Conservation (phyloP, 2,888 invertebrate species). For the Drosophila longiperda region DNA sequence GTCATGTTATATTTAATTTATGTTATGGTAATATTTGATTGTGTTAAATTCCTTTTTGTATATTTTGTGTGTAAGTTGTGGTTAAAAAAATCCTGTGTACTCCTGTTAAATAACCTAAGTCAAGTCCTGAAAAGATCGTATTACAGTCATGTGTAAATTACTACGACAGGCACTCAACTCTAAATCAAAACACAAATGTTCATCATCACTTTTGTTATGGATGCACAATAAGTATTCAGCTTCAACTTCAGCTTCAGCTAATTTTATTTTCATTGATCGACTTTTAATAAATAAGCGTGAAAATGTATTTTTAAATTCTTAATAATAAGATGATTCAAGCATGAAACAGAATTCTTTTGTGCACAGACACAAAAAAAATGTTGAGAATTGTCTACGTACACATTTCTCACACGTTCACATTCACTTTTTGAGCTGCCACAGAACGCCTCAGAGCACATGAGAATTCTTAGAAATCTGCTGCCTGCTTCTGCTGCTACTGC, state of each 20-base stretch:
- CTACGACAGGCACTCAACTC: neutral
- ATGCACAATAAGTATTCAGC: slow-evolving; percentile 11
- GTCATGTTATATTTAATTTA: neutral
- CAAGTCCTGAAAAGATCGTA: neutral
- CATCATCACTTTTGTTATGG: slow-evolving; percentile 8
- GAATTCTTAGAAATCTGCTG: slow-evolving; percentile 71
- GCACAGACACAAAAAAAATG: slow-evolving; percentile 22
- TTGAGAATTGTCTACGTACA: slow-evolving; percentile 36
- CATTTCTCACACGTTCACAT: slow-evolving; percentile 64
- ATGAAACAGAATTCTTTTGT: slow-evolving; percentile 59
- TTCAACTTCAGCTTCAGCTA: slow-evolving; percentile 14
- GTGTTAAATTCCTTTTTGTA: neutral
- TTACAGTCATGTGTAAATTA: neutral
- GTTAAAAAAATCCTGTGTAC: neutral
- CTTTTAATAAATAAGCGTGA: slow-evolving; percentile 66
- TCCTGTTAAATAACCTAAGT: neutral
- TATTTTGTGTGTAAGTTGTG: neutral
- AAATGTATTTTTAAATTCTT: slow-evolving; percentile 60
- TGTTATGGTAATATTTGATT: neutral
- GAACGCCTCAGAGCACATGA: slow-evolving; percentile 68
- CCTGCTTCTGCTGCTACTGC: slow-evolving; percentile 6
- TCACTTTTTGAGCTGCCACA: slow-evolving; percentile 53
- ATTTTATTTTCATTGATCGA: slow-evolving; percentile 31
- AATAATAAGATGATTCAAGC: slow-evolving; percentile 75
- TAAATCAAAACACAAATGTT: neutral